Conservation (phyloP, 37 sponge, comb jelly and placozoan species). For the Agelas oroides region DNA sequence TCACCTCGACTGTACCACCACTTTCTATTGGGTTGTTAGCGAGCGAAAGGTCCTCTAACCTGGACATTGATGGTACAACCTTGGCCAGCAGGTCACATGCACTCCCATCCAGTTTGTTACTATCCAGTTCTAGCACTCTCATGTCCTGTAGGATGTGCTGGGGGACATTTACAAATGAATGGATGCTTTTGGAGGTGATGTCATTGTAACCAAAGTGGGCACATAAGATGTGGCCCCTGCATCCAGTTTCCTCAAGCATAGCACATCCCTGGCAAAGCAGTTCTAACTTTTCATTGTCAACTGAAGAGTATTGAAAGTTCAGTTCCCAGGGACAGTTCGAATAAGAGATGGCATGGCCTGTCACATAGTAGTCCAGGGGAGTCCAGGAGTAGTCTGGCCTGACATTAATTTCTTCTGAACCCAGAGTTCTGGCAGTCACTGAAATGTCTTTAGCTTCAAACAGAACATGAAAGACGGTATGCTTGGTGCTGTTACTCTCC, state of each 20-base stretch:
- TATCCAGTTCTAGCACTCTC: neutral
- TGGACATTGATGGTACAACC: neutral
- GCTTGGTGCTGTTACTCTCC: no score
- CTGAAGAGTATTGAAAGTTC: no score
- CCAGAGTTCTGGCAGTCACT: no score
- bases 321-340: neutral
- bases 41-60: neutral
- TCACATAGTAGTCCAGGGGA: neutral
- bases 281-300: neutral
- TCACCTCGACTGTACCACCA: conserved; percentile 1
- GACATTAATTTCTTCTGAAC: no score
- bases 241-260: neutral
- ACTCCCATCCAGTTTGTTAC: neutral
- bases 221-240: neutral
- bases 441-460: no score
- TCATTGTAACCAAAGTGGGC: neutral
- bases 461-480: no score
- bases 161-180: neutral
- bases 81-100: conserved; percentile 10
- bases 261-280: neutral
- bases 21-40: neutral
- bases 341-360: neutral
- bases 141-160: neutral
- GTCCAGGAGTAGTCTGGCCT: no score
- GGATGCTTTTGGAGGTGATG: neutral